Percentiles rank a stretch among this genome's conserved stretches.
phyloP scores from a whole-genome alignment of 1,140 invertebrate species.

The Bombus pascuorum region DNA sequence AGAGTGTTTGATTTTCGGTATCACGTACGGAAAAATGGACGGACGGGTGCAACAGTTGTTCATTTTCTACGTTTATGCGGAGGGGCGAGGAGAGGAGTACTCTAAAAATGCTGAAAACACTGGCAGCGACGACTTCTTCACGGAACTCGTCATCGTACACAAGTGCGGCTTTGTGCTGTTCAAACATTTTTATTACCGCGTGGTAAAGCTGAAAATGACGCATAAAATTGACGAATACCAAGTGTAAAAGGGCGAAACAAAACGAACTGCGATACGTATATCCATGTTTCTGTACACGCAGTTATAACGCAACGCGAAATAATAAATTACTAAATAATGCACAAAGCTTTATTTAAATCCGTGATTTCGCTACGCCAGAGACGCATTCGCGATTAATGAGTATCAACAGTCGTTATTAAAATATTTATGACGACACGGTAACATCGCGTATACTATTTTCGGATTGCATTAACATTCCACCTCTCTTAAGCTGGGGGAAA shows the following conservation, averaged over 20 bases:
- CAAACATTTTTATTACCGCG: slow-evolving; percentile 4
- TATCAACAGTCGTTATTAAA: slow-evolving; percentile 43
- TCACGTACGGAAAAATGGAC: slow-evolving; percentile 18
- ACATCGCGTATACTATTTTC: slow-evolving; percentile 28
- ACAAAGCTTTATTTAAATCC: slow-evolving; percentile 10
- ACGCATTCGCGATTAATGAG: slow-evolving; percentile 31
- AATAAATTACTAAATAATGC: slow-evolving; percentile 21
- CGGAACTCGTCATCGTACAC: background rate
- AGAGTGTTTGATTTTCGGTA: slow-evolving; percentile 10
- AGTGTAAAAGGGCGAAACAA: background rate
- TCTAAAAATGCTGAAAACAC: slow-evolving; percentile 11
- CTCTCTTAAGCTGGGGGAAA: background rate
- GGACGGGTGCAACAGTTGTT: slow-evolving; percentile 36
- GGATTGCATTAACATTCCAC: slow-evolving; percentile 42
- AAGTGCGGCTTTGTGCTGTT: background rate
- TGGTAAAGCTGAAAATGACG: background rate
- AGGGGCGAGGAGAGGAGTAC: too few species aligned
- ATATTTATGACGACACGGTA: slow-evolving; percentile 32
- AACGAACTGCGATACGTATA: background rate
- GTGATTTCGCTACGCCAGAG: background rate
- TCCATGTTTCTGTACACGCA: background rate
- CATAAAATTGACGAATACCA: background rate
- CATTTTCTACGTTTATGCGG: slow-evolving; percentile 14
- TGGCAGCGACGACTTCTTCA: slow-evolving; percentile 1
- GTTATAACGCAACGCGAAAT: too few species aligned